Conservation (phyloP, 2,888 invertebrate genomes). For the Ganaspis brasiliensis region DNA sequence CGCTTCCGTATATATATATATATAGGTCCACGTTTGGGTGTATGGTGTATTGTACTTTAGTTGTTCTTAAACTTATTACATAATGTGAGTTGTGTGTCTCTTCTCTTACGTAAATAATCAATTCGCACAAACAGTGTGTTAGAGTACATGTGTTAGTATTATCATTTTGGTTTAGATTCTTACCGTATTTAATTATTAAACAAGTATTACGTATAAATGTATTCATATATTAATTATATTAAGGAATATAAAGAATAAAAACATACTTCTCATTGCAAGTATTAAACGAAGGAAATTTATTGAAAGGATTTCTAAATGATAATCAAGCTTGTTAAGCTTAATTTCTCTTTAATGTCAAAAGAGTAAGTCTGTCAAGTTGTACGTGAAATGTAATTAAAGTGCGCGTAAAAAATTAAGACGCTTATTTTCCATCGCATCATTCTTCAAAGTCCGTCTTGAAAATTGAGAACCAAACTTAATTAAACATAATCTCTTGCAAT, state of each 20-base stretch:
- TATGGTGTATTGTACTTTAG: background rate
- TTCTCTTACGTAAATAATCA: background rate
- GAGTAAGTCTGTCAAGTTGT: background rate
- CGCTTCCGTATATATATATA: conserved; percentile 62
- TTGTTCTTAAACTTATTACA: conserved; percentile 1
- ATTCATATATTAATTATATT: too few relatives aligned
- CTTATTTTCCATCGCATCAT: background rate
- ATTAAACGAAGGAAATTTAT: too few relatives aligned
- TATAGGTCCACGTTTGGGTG: conserved; percentile 47
- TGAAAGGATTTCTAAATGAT: too few relatives aligned
- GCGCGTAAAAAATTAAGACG: background rate
- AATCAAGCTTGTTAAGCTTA: too few relatives aligned
- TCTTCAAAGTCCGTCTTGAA: background rate
- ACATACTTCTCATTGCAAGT: too few relatives aligned
- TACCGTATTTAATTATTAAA: too few relatives aligned
- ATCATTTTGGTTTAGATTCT: too few relatives aligned
- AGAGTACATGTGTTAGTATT: too few relatives aligned
- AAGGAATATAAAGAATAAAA: too few relatives aligned
- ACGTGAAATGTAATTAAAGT: background rate
- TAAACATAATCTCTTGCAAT: conserved; percentile 4
- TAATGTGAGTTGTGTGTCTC: conserved; percentile 1
- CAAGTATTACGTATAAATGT: too few relatives aligned
- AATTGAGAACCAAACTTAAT: conserved; percentile 11
- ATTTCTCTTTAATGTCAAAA: background rate
- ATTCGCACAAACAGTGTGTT: too few relatives aligned